These are phyloP conservation scores for Garra rufa DNA, from an alignment of 2,113 vertebrate species.

Conservation along the genomic window DNA sequence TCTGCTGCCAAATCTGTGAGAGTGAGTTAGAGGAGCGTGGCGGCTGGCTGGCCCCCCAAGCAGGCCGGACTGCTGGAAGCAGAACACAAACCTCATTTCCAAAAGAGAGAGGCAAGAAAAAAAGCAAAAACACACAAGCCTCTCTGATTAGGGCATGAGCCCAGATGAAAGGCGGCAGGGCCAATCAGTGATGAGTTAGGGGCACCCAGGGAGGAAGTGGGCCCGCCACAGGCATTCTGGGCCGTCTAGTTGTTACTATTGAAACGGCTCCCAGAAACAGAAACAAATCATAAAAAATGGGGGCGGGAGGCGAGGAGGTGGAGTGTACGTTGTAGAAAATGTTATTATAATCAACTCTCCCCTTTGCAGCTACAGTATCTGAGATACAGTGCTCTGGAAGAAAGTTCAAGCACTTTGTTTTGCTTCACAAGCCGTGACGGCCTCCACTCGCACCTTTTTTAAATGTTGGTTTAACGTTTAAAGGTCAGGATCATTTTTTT, in stretches of 20 bases:
- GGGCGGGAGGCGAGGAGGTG: neutral
- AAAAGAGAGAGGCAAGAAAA: conserved; percentile 53
- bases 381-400: conserved; percentile 12
- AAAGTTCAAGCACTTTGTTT: neutral
- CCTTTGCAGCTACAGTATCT: conserved; percentile 37
- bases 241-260: conserved; percentile 67
- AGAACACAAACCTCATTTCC: conserved; percentile 61
- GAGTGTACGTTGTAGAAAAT: conserved; percentile 54
- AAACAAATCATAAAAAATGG: conserved; percentile 57
- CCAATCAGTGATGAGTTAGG: conserved; percentile 73
- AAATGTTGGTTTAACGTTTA: conserved; percentile 9
- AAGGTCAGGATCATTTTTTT: neutral
- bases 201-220: conserved; percentile 75
- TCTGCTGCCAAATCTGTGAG: conserved; percentile 49
- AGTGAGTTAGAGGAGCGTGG: conserved; percentile 48
- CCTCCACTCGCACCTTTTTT: neutral
- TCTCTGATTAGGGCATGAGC: conserved; percentile 64
- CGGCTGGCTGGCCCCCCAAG: conserved; percentile 42
- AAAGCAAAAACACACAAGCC: conserved; percentile 55
- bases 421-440: conserved; percentile 2
- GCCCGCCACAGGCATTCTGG: conserved; percentile 67
- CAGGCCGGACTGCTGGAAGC: conserved; percentile 53
- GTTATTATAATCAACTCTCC: conserved; percentile 52
- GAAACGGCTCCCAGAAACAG: conserved; percentile 66
- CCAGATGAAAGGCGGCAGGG: conserved; percentile 69